Conservation (phyloP, 2,888 invertebrate species). For the Germaria angustata region DNA sequence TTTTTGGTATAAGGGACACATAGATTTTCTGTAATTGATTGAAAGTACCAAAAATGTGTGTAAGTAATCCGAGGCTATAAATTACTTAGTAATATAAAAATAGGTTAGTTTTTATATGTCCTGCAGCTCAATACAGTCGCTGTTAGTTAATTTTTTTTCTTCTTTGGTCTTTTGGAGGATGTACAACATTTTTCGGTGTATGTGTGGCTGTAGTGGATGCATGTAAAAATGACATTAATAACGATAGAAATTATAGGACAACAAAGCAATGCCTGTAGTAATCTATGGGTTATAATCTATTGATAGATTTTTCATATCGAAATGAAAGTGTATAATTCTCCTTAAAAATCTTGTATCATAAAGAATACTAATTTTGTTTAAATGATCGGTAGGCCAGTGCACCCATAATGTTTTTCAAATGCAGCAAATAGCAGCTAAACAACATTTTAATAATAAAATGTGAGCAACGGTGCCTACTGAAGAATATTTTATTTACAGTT, state of each 20-base stretch:
- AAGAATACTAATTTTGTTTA: too few relatives aligned
- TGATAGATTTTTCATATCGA: too few relatives aligned
- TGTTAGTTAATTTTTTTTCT: neutral
- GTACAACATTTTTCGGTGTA: slow-evolving; percentile 12
- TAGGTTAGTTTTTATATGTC: slow-evolving; percentile 17
- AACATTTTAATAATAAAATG: too few relatives aligned
- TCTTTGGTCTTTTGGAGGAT: too few relatives aligned
- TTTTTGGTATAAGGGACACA: slow-evolving; percentile 18
- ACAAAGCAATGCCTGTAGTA: slow-evolving; percentile 12
- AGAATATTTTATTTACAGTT: too few relatives aligned
- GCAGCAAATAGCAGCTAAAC: too few relatives aligned
- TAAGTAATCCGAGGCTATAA: slow-evolving; percentile 61
- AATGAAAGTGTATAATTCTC: too few relatives aligned
- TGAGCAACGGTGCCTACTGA: too few relatives aligned
- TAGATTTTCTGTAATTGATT: slow-evolving; percentile 63
- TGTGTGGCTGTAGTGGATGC: neutral
- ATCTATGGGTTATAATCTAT: too few relatives aligned
- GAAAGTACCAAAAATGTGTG: slow-evolving; percentile 53
- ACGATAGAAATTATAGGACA: slow-evolving; percentile 11
- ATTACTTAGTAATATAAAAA: slow-evolving; percentile 59
- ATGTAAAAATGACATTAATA: neutral
- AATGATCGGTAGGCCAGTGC: too few relatives aligned
- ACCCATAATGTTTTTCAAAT: too few relatives aligned
- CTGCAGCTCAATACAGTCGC: neutral
- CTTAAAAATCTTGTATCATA: too few relatives aligned